Evolutionary conservation across 2,113 vertebrate species (phyloP).

Genomic region (Oryzias celebensis): DNA sequence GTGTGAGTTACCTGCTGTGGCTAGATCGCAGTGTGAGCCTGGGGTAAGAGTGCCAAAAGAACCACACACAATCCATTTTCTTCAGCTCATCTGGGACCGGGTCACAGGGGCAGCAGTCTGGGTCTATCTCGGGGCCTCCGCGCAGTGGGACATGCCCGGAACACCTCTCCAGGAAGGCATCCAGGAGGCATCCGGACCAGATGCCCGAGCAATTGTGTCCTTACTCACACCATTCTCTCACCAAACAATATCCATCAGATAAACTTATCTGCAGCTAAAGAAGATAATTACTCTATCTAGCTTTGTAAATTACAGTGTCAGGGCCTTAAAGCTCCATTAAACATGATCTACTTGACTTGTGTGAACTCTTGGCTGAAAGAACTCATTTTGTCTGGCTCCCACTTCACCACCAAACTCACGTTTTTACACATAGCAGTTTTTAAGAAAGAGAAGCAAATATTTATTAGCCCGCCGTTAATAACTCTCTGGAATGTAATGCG

Average conservation of each 20-base stretch:
- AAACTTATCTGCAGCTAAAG: conserved; percentile 11
- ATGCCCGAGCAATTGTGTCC: too few species aligned
- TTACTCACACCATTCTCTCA: not conserved
- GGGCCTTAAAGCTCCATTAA: conserved; percentile 23
- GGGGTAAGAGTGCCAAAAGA: not conserved
- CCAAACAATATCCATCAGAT: not conserved
- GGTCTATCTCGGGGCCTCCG: too few species aligned
- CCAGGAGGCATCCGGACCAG: too few species aligned
- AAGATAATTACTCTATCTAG: conserved; percentile 5
- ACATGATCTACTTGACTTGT: conserved; percentile 18
- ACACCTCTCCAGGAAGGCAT: too few species aligned
- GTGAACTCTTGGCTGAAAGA: conserved; percentile 18
- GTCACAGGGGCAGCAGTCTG: too few species aligned
- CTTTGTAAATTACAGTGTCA: conserved; percentile 24
- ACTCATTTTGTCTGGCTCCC: conserved; percentile 1
- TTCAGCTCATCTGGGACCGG: too few species aligned
- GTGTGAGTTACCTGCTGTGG: too few species aligned
- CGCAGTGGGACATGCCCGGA: too few species aligned
- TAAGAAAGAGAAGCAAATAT: conserved; percentile 30
- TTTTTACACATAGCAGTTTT: conserved; percentile 4
- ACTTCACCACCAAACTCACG: not conserved
- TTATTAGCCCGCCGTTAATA: conserved; percentile 50
- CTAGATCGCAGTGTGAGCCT: too few species aligned
- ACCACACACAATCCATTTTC: not conserved
- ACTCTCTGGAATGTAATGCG: conserved; percentile 33